These are phyloP conservation scores for Cnemophilus loriae DNA, from an alignment of 2,113 vertebrate genomes.

Conservation along the genomic window DNA sequence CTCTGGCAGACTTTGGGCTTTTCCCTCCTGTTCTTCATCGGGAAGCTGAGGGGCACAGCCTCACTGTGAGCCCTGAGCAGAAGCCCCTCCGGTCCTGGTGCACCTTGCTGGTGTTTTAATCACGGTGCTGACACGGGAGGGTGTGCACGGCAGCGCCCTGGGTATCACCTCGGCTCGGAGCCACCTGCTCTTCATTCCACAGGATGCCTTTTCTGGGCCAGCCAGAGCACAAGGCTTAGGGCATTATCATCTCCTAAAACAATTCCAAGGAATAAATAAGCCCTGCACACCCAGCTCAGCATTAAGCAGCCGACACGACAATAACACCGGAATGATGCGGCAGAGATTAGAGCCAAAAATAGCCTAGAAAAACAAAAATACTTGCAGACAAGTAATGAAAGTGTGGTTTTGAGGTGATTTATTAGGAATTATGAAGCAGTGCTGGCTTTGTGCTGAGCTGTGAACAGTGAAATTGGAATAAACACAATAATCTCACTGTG, in stretches of 20 bases:
- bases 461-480: conserved; percentile 29
- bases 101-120: not conserved
- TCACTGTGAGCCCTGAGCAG: not conserved
- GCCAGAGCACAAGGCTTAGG: not conserved
- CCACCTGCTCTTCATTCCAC: conserved; percentile 46
- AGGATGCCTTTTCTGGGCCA: conserved; percentile 1
- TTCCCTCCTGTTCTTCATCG: not conserved
- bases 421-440: not conserved
- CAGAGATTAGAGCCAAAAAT: not conserved
- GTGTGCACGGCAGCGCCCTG: conserved; percentile 9
- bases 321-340: not conserved
- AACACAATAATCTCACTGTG: not conserved
- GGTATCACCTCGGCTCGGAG: not conserved
- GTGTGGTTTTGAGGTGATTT: not conserved
- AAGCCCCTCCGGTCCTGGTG: not conserved
- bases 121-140: not conserved
- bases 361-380: not conserved
- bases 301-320: not conserved
- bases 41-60: not conserved
- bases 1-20: not conserved
- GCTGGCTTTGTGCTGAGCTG: not conserved
- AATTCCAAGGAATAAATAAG: conserved; percentile 25
- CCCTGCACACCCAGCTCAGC: not conserved
- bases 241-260: not conserved
- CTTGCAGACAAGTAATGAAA: not conserved